These are phyloP conservation scores for Elephantulus edwardii DNA, from an alignment of 2,113 vertebrate species.

Conservation along the genomic window DNA sequence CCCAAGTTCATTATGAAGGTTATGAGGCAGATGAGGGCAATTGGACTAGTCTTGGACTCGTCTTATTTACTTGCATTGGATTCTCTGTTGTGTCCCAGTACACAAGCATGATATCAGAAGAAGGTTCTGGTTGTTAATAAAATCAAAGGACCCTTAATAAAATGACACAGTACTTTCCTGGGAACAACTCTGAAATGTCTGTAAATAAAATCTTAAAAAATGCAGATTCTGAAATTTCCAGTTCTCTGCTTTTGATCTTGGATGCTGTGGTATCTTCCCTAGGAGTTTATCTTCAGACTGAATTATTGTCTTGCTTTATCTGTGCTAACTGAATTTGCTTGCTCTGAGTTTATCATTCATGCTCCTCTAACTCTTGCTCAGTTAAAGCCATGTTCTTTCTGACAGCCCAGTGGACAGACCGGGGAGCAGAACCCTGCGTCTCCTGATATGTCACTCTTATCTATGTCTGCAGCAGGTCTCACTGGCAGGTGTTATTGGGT, in stretches of 20 bases:
- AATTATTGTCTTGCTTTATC: background rate
- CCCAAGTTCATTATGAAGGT: background rate
- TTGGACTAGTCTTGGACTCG: background rate
- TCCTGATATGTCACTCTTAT: background rate
- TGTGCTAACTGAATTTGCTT: background rate
- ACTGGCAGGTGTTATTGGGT: no score
- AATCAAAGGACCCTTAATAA: background rate
- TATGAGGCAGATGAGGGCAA: background rate
- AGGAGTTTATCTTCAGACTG: background rate
- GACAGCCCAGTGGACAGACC: background rate
- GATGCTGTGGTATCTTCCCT: background rate
- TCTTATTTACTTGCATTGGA: background rate
- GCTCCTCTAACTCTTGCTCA: background rate
- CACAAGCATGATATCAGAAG: background rate
- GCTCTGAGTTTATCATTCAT: background rate
- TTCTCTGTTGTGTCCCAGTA: background rate
- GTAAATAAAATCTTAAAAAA: background rate
- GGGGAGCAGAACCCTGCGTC: background rate
- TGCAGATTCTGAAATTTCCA: background rate
- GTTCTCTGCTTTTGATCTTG: background rate
- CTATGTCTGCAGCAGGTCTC: rapidly evolving
- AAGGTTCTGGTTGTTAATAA: background rate
- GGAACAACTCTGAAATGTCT: background rate
- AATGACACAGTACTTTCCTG: background rate
- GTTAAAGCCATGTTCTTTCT: background rate